Evolutionary conservation across 2,797 vertebrate species (phyloP).

Genomic region (Poeciliopsis turneri): DNA sequence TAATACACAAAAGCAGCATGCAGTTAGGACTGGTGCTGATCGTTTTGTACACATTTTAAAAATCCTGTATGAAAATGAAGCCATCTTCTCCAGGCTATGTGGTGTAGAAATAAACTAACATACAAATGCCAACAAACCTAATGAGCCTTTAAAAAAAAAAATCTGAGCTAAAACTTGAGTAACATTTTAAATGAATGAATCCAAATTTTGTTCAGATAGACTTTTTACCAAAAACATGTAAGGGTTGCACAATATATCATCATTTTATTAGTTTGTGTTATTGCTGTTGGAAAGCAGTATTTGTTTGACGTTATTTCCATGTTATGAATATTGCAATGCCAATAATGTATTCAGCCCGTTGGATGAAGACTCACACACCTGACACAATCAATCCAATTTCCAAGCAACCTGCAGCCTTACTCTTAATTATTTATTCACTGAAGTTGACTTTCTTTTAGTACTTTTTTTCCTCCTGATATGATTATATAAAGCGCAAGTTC

Average conservation of each 20-base stretch:
- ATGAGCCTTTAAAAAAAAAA: not conserved
- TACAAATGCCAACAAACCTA: not conserved
- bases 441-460: not conserved
- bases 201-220: not conserved
- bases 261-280: not conserved
- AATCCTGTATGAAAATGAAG: not conserved
- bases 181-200: not conserved
- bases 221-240: not conserved
- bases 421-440: not conserved
- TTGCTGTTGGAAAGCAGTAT: not conserved
- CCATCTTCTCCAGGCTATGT: not conserved
- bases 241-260: not conserved
- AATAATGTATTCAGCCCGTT: not conserved
- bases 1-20: conserved; percentile 33
- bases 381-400: not conserved
- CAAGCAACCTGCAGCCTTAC: not conserved
- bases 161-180: not conserved
- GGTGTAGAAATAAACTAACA: not conserved
- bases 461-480: not conserved
- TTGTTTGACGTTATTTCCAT: not conserved
- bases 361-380: not conserved
- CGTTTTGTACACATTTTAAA: not conserved
- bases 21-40: conserved; percentile 8
- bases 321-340: not conserved
- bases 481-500: not conserved